These are phyloP conservation scores for Phyllostomus hastatus DNA, from an alignment of 2,113 vertebrate species.

Conservation along the genomic window DNA sequence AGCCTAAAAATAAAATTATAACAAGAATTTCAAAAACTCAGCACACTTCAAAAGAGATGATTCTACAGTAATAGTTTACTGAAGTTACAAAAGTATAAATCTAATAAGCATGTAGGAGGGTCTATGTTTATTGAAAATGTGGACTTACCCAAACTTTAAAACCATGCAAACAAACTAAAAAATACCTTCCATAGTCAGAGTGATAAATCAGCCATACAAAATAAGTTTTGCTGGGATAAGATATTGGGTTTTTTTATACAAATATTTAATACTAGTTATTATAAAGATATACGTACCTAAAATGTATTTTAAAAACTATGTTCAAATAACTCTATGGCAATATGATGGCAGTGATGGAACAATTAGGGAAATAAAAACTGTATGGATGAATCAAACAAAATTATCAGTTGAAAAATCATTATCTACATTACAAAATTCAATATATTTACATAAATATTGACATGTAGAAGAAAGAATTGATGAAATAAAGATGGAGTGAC, in stretches of 20 bases:
- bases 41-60: not conserved
- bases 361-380: not conserved
- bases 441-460: no score
- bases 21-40: not conserved
- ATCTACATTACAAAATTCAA: not conserved
- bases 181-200: no score
- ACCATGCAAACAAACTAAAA: no score
- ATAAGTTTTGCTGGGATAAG: no score
- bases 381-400: not conserved
- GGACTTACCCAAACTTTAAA: no score
- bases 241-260: no score
- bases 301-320: no score
- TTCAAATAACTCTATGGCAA: no score
- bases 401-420: not conserved
- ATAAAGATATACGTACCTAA: no score
- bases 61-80: not conserved
- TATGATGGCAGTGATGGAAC: no score
- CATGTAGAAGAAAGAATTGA: not conserved
- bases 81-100: not conserved
- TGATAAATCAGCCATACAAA: no score
- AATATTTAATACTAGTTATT: no score
- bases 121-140: not conserved
- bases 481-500: not conserved
- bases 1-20: not conserved
- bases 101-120: not conserved